These are phyloP conservation scores for Capra hircus DNA, from an alignment of 2,113 vertebrate species.

Conservation along the genomic window DNA sequence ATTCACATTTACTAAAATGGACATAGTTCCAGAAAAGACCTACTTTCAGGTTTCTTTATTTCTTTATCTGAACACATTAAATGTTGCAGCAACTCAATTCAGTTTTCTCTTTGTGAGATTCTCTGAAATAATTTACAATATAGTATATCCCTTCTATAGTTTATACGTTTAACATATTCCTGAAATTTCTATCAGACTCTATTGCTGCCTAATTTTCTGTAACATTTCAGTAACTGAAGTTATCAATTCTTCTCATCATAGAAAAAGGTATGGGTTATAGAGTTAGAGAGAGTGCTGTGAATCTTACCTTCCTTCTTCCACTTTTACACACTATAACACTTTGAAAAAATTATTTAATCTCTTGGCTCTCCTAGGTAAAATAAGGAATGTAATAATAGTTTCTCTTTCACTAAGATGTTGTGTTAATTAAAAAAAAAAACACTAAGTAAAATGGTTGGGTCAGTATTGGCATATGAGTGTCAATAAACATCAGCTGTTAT, in stretches of 20 bases:
- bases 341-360: not conserved
- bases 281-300: not conserved
- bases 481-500: not conserved
- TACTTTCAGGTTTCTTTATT: not conserved
- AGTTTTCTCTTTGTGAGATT: not conserved
- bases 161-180: not conserved
- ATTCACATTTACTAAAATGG: not conserved
- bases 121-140: not conserved
- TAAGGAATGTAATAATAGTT: not conserved
- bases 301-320: not conserved
- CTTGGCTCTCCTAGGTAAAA: not conserved
- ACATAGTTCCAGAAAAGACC: not conserved
- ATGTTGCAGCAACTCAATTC: not conserved
- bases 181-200: not conserved
- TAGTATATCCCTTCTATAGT: not conserved
- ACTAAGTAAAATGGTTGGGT: not conserved
- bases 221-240: not conserved
- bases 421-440: not conserved
- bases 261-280: not conserved
- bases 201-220: not conserved
- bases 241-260: not conserved
- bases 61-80: not conserved
- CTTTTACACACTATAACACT: not conserved
- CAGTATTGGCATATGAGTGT: not conserved
- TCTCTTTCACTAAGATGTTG: not conserved